Evolutionary conservation across 2,113 vertebrate species (phyloP).

Genomic region (Chaetodon auriga): DNA sequence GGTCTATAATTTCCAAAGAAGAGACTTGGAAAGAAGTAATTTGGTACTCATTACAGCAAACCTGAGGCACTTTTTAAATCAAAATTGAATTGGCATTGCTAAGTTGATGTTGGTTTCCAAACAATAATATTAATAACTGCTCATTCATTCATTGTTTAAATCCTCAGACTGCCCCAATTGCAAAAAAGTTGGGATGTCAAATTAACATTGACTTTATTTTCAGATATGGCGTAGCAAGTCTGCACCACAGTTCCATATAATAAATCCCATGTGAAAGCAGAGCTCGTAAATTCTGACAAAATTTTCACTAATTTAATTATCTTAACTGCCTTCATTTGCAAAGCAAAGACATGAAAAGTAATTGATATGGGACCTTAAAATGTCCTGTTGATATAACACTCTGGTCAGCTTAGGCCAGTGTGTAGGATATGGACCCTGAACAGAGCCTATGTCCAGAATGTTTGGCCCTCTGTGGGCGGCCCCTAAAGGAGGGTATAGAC

Average conservation of each 20-base stretch:
- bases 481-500: slow-evolving; percentile 35
- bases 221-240: not conserved
- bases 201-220: no score
- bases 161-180: not conserved
- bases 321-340: not conserved
- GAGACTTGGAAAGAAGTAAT: not conserved
- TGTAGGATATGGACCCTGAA: slow-evolving; percentile 17
- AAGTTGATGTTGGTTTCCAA: not conserved
- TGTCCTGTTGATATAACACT: slow-evolving; percentile 5
- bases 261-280: not conserved
- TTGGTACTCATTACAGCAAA: not conserved
- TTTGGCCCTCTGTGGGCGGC: slow-evolving; percentile 3
- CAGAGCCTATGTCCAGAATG: slow-evolving; percentile 19
- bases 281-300: not conserved
- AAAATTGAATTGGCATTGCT: not conserved
- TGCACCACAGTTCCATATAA: not conserved
- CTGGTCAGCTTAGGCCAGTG: not conserved
- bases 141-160: not conserved
- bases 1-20: not conserved
- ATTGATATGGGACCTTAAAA: not conserved
- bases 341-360: not conserved
- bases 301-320: not conserved
- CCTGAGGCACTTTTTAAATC: no score
- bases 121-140: not conserved
- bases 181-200: no score